Evolutionary conservation across 2,113 vertebrate genomes (phyloP).

Genomic region (Nothoprocta pentlandii): DNA sequence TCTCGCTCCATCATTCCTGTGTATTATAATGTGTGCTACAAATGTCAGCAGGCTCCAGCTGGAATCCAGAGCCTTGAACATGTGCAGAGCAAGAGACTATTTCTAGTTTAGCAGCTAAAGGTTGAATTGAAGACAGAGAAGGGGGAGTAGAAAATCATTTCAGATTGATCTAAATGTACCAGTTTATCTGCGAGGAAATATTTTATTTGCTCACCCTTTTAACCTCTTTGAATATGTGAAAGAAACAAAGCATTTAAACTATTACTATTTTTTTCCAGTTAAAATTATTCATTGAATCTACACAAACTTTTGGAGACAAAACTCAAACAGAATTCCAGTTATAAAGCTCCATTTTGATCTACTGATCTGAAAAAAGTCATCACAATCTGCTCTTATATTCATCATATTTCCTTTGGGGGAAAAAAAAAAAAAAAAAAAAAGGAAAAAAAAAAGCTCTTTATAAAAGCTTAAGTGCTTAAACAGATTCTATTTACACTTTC

Average conservation of each 20-base stretch:
- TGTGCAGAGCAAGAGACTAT: background rate
- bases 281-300: background rate
- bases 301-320: background rate
- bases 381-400: background rate
- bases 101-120: constrained; percentile 1
- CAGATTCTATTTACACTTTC: background rate
- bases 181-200: background rate
- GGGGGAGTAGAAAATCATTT: background rate
- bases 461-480: background rate
- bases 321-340: background rate
- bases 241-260: background rate
- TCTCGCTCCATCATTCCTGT: background rate
- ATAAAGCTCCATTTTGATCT: background rate
- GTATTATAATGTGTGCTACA: background rate
- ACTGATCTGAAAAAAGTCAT: background rate
- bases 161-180: background rate
- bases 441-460: background rate
- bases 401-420: background rate
- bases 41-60: background rate
- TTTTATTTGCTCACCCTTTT: background rate
- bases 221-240: background rate
- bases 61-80: constrained; percentile 10
- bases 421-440: background rate
- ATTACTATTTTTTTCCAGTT: background rate
- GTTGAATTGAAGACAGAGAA: background rate